Evolutionary conservation across 2,113 vertebrate genomes (phyloP), one percentile per base, ranked within the genome.

Genomic region (Heterotis niloticus): DNA sequence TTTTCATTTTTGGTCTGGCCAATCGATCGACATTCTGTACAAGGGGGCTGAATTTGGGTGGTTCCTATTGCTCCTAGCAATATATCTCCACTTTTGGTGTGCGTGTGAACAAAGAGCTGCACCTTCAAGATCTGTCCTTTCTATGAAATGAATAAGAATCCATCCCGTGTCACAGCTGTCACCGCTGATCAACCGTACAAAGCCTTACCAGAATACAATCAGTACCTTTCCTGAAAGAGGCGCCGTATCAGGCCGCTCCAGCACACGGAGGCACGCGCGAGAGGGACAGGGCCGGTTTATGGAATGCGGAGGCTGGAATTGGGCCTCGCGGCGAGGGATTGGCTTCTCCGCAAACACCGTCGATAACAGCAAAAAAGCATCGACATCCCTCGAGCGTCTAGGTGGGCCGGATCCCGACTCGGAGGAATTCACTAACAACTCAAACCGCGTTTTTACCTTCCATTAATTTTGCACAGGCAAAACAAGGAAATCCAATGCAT

Each of bases 101-200:
- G 64, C 71, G 29, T 79, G 73, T 44, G 23, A 74, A 75, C 23
- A 20, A 65, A 26, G 57, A 64, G 68, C 72, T 75, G 78, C 71
- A 80, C 62, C 71, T 80, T 75, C 67, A 54, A 75, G 73, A 75
- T 67, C 44, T 68, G 29, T 12, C n/a, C 24, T 17, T 62, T 83
- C 69, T 62, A 72, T 75, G 28, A 68, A 81, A 82, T 80, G 79
- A 82, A 82, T 69, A 68, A 71, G 57, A 73, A 77, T 64, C n/a
- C 76, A 78, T 78, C 81, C 26, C 67, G 34, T 83, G 80, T 66
- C 67, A 73, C 29, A 24, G 80, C 75, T 83, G 69, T 79, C 81
- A 79, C 56, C 73, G 57, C 56, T 78, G 81, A 85, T 64, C 64
- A 68, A 5, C 60, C 29, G 71, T 80, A 73, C 62, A 77, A 78